Evolutionary conservation across 2,113 vertebrate species (phyloP), one percentile per base, ranked within the genome.

Genomic region (Sigmodon hispidus): DNA sequence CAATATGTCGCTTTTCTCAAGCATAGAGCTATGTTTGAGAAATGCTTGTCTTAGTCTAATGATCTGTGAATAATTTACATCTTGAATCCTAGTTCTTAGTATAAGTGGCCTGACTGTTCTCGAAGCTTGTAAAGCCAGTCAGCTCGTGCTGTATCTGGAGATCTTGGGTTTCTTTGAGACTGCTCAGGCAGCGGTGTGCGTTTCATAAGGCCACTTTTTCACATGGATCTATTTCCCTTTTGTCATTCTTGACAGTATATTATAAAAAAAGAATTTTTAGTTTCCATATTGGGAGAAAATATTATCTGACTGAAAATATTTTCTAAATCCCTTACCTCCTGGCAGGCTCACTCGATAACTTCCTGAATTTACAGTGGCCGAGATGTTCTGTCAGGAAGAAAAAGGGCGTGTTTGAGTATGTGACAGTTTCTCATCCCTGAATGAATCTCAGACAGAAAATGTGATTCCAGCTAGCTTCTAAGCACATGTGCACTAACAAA

Each of bases 11-110:
- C 97, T 98, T 98, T 98, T 98, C 97, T 98, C 96, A 98, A 98
- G 97, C 98, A 97, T 96, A 97, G 97, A 98, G 98, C 98, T 98
- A 97, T 97, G 98, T 98, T 97, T 98, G 98, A 98, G 97, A 98
- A 98, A 98, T 95, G 98, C 98, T 98, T 98, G 98, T 98, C 98
- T 98, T 98, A 95, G 97, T 97, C 97, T 98, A 99, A 98, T 98
- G 98, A 98, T 98, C 98, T 98, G 98, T 98, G 98, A 98, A 98
- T 98, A 98, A 98, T 98, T 98, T 98, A 98, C 98, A 98, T 98
- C 98, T 96, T n/a, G 94, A 99, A 96, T 97, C 96, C 98, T 98
- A 96, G 97, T 98, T 99, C 98, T 98, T 97, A 95, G 94, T 97
- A 67, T 97, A 98, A 98, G 97, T 97, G 98, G 96, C 96, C 97